Base-by-base conservation (phyloP, 2,797 vertebrate species). In the Crenichthys baileyi region DNA sequence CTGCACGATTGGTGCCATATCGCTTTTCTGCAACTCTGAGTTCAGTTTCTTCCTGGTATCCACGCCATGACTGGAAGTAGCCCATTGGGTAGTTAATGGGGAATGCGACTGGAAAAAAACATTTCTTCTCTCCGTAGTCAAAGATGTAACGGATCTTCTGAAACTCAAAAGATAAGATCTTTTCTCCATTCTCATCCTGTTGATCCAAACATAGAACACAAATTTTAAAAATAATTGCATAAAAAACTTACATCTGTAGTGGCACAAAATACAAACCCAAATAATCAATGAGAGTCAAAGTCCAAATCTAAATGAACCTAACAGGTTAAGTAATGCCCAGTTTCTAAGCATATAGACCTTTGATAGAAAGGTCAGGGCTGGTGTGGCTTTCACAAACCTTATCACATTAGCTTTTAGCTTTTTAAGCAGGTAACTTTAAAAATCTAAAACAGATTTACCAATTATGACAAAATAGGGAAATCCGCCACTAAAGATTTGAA, bases 121-220 rank as follows among this genome's bases (percentile, higher is more conserved):
- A 83, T 79, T 97, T 98, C 90, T 95, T 97, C 70, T 97, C 96
- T 0, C 92, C 87, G 5, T 82, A 56, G 74, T 98, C 97, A 0
- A 95, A 98, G 0, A 95, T 92, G 77, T 99, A 99, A 46, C 97
- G 94, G 87, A 98, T 98, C 93, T 99, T 99, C 91, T 99, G 98
- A 91, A 99, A 99, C 82, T 99, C 98, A 26, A 99, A 97, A 79
- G 95, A 97, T 31, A 99, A 92, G 31, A 94, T 94, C 51, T 92
- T 94, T 11, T 93, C 94, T 5, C 96, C 96, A 0, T 96, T 94
- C 50, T 98, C 97, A 1, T 93, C 96, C 98, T 99, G 92, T 80
- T 70, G 68, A 39, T 75, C 6, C 78, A 26, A 85, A 83, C 1
- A 81, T 18, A 76, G 5, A 77, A 73, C 15, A 39, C 3, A 51